Conservation (phyloP, 53 echinoderm and acorn worm species). For the Echinarachnius parma region DNA sequence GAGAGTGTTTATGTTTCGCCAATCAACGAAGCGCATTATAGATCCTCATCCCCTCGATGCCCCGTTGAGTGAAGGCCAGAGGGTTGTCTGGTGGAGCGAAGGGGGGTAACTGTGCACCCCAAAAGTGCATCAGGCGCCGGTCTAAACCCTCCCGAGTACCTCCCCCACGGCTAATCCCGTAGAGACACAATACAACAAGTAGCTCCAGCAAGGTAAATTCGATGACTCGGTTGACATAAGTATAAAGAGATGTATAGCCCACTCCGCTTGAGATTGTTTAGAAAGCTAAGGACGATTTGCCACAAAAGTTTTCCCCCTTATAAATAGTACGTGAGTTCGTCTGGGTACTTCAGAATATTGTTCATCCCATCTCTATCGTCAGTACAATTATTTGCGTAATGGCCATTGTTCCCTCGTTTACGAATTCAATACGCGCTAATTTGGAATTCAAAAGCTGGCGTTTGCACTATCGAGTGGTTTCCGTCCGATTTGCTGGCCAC, state of each 20-base stretch:
- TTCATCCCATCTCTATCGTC: conserved; percentile 15
- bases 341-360: conserved; percentile 15
- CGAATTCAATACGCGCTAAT: conserved; percentile 39
- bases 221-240: conserved; percentile 39
- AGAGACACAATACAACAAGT: conserved; percentile 12
- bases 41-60: neutral
- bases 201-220: conserved; percentile 11
- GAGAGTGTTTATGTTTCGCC: too few species aligned
- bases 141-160: conserved; percentile 29
- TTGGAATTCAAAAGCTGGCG: conserved; percentile 44
- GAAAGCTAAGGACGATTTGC: conserved; percentile 39
- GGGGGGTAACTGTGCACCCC: neutral
- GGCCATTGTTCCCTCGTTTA: conserved; percentile 40
- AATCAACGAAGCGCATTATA: too few species aligned
- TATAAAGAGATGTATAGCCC: conserved; percentile 12
- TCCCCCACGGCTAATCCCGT: conserved; percentile 18
- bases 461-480: conserved; percentile 29
- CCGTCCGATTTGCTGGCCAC: neutral
- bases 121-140: conserved; percentile 47
- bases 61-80: neutral
- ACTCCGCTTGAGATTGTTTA: conserved; percentile 34
- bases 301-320: conserved; percentile 4
- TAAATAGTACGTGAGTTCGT: neutral
- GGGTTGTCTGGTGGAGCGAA: too few species aligned
- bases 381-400: conserved; percentile 35